Evolutionary conservation across 2,113 vertebrate genomes (phyloP), one percentile per base, ranked within the genome.

Genomic region (Petroica traversi): DNA sequence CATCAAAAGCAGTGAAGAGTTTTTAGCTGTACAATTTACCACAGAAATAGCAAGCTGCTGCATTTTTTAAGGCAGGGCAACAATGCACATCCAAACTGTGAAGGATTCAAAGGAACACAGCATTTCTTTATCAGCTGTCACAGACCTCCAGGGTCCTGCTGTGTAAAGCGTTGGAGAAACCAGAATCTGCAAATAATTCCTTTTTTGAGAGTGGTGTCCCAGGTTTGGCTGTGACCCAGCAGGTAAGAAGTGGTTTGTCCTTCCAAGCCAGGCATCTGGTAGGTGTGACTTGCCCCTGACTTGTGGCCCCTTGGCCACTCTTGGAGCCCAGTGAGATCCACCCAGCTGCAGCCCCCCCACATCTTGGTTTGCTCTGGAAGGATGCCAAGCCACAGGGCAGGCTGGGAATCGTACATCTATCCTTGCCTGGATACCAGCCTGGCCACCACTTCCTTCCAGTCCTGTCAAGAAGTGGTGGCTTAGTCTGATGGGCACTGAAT

Each of bases 401-500:
- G 17, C 15, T 67, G 40, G 33, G 26, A 54, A 4, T 34, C 0
- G 0, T 22, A 3, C n/a, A 9, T 14, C 54, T 64, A 22, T n/a
- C n/a, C 45, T 88, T 0, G 0, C 10, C 51, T 52, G 71, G 31
- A 8, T 73, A n/a, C 25, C 34, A 46, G 11, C 16, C 19, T 7
- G 15, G 23, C 52, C 41, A 16, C 5, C 14, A 29, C 34, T 46
- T 59, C 40, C 46, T 79, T 46, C 0, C 0, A 45, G 72, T 49
- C 25, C 48, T 80, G 40, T 34, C 62, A 14, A 45, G 68, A 58
- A 59, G 19, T 26, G 20, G 14, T 51, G 33, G 7, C 17, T 79
- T 17, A 7, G 24, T 8, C 3, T 41, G 22, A 43, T 3, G 8
- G 62, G 34, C 0, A 0, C 7, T 0, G 0, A 20, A 71, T 72